phyloP scores from a whole-genome alignment of 2,888 invertebrate genomes.

The Oxystoma pomonae region DNA sequence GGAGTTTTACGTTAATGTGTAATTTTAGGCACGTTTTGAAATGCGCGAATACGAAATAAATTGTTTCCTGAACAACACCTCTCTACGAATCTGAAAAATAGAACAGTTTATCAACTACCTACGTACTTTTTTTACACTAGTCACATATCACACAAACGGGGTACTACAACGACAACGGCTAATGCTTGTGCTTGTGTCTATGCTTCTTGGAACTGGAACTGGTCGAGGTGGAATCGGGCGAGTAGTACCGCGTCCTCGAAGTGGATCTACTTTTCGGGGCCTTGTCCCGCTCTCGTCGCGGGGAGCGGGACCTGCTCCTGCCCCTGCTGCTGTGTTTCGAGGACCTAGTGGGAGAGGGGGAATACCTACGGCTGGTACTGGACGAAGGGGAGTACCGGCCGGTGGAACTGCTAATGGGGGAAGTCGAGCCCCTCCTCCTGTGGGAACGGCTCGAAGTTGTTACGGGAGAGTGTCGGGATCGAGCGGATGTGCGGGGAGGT shows the following conservation, averaged over 20 bases:
- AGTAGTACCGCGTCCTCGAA: conserved; percentile 39
- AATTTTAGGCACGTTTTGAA: too few relatives aligned
- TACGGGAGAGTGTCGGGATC: conserved; percentile 43
- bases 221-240: conserved; percentile 41
- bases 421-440: conserved; percentile 39
- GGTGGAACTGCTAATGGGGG: conserved; percentile 40
- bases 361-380: conserved; percentile 34
- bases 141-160: too few relatives aligned
- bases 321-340: conserved; percentile 40
- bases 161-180: too few relatives aligned
- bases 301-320: conserved; percentile 43
- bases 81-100: too few relatives aligned
- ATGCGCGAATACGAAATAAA: too few relatives aligned
- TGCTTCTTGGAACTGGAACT: conserved; percentile 47
- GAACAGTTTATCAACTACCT: too few relatives aligned
- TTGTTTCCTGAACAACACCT: too few relatives aligned
- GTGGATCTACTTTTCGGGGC: conserved; percentile 36
- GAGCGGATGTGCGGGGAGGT: conserved; percentile 43
- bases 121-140: too few relatives aligned
- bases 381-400: conserved; percentile 43
- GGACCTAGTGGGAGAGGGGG: conserved; percentile 41
- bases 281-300: conserved; percentile 17
- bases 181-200: conserved; percentile 54
- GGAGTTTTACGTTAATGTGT: too few relatives aligned
- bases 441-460: conserved; percentile 41